Base-by-base conservation (phyloP, 2,797 vertebrate genomes). In the Lagocephalus sceleratus region DNA sequence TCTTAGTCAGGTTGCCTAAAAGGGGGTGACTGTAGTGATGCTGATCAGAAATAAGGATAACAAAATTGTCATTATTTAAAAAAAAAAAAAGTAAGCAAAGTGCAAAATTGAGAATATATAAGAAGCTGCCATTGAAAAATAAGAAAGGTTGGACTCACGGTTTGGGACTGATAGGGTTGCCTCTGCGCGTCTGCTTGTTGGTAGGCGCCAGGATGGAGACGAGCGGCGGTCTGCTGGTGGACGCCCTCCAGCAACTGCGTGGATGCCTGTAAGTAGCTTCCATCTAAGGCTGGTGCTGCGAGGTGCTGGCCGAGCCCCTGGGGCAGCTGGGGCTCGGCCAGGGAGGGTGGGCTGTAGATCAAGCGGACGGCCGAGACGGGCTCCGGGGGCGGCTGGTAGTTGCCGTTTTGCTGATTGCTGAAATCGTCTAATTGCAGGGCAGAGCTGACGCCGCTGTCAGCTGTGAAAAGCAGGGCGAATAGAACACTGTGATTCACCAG, bases 331-430 rank as follows among this genome's bases (percentile, higher is more conserved):
- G 67, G 51, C 2, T 84, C 82, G 19, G 66, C 32, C 66, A 85
- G 90, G 15, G 75, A 61, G 62, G 95, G 92, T 10, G 94, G 92
- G 64, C 94, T 94, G 73, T 91, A 94, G 43, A 94, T 77, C 2
- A 83, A 86, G 23, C 94, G 94, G 47, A 87, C 57, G 11, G 90
- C 75, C 5, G 90, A 88, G 0, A 88, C 78, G 0, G 91, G 38
- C 0, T 98, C 96, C 0, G 88, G 87, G 39, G 91, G 82, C 0
- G 92, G 92, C 0, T 92, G 93, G 81, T 94, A 94, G 71, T 90
- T 78, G 45, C 88, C 86, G 1, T 92, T 94, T 51, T 94, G 94
- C 87, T 94, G 95, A 89, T 91, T 92, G 83, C 88, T 93, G 51
- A 91, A 88, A 0, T 92, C 91, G n/a, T 96, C 94, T 0, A 91